Conservation (phyloP, 2,797 vertebrate genomes). For the Schizopygopsis malacanthus region DNA sequence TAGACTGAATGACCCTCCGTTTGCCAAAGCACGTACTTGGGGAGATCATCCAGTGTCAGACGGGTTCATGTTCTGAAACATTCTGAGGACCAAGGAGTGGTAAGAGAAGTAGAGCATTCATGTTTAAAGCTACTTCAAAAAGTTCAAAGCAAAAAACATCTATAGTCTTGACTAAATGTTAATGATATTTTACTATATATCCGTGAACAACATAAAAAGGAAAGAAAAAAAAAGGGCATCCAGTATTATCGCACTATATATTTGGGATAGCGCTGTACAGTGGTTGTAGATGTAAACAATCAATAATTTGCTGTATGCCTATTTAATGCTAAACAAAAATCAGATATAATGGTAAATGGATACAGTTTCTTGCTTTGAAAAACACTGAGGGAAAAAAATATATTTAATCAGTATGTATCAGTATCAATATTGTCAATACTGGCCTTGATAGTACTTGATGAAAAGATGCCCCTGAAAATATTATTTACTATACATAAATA, state of each 20-base stretch:
- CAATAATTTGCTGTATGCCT: background rate
- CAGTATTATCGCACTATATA: background rate
- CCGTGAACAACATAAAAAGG: background rate
- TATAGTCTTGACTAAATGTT: background rate
- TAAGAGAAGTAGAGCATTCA: conserved; percentile 22
- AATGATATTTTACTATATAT: background rate
- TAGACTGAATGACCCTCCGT: conserved; percentile 37
- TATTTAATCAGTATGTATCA: background rate
- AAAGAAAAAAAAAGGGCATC: background rate
- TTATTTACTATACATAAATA: background rate
- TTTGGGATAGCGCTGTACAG: background rate
- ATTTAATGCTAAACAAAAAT: background rate
- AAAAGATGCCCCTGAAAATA: conserved; percentile 2
- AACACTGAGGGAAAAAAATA: background rate
- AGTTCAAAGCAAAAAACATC: background rate
- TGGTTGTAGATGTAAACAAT: background rate
- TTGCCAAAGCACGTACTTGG: conserved; percentile 6
- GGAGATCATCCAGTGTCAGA: conserved; percentile 41
- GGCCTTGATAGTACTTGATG: background rate
- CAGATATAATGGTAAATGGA: background rate
- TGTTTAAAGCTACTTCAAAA: background rate
- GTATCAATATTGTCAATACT: background rate
- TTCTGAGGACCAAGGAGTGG: conserved; percentile 31
- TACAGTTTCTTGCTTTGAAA: background rate
- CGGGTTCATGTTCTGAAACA: conserved; percentile 24